These are phyloP conservation scores for Chaetoderma sp. DNA, from an alignment of 2,888 invertebrate species.

Conservation along the genomic window DNA sequence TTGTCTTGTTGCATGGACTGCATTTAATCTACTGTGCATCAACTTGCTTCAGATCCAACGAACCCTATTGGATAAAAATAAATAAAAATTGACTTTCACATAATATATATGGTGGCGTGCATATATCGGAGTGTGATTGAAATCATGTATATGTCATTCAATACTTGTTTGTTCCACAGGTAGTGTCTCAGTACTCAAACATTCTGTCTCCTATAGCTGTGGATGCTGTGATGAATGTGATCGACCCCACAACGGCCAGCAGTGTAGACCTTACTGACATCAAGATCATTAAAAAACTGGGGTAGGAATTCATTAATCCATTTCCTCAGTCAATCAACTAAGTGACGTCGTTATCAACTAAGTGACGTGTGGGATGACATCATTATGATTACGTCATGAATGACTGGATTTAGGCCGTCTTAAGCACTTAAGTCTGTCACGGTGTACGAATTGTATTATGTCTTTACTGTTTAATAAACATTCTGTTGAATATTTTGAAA, in stretches of 20 bases:
- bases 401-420: no score
- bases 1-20: no score
- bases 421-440: no score
- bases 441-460: no score
- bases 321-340: no score
- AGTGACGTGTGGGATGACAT: no score
- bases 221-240: constrained; percentile 91
- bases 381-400: no score
- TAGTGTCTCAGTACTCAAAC: constrained; percentile 97
- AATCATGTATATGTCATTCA: no score
- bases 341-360: no score
- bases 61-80: background rate
- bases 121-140: background rate
- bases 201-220: constrained; percentile 96
- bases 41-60: background rate
- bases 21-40: no score
- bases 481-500: no score
- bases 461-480: no score
- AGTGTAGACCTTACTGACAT: constrained; percentile 93
- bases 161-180: constrained; percentile 71
- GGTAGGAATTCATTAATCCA: constrained; percentile 70
- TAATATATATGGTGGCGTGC: background rate
- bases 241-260: constrained; percentile 77
- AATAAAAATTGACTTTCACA: background rate
- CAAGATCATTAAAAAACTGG: constrained; percentile 95